phyloP scores from a whole-genome alignment of 1,140 invertebrate genomes.

The Tetraneura akinire region DNA sequence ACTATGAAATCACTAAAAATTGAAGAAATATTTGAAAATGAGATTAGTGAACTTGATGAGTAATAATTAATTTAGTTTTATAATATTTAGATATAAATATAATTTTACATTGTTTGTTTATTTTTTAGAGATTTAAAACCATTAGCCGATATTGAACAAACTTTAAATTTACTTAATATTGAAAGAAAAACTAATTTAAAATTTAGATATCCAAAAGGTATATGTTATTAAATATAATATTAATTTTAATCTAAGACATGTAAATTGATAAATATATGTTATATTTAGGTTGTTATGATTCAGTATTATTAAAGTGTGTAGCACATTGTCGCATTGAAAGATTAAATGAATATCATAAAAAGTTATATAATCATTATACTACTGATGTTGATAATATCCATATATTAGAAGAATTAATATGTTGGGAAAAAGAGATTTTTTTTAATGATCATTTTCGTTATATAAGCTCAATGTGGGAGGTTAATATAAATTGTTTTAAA shows the following conservation, averaged over 20 bases:
- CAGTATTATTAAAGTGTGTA: constrained; percentile 16
- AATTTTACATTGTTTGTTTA: not conserved
- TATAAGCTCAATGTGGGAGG: constrained; percentile 85
- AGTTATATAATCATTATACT: not conserved
- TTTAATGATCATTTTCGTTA: constrained; percentile 28
- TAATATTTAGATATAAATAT: not conserved
- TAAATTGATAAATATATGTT: constrained; percentile 18
- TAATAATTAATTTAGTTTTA: constrained; percentile 52
- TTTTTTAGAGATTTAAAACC: constrained; percentile 13
- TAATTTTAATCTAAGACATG: not conserved
- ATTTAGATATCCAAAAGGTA: constrained; percentile 21
- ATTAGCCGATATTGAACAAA: constrained; percentile 1
- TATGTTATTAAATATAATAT: not conserved
- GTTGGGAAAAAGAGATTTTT: constrained; percentile 45
- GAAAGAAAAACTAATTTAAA: not conserved
- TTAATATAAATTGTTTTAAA: constrained; percentile 58
- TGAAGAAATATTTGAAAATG: constrained; percentile 63
- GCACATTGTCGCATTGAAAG: constrained; percentile 40
- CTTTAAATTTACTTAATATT: constrained; percentile 23
- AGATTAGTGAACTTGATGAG: constrained; percentile 60
- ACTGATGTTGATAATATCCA: constrained; percentile 19
- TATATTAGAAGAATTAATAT: constrained; percentile 37
- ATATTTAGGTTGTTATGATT: constrained; percentile 48
- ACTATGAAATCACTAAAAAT: constrained; percentile 61
- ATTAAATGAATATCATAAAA: constrained; percentile 36